Conservation (phyloP, 35 echinoderm and acorn worm species). For the Amphiura filiformis region DNA sequence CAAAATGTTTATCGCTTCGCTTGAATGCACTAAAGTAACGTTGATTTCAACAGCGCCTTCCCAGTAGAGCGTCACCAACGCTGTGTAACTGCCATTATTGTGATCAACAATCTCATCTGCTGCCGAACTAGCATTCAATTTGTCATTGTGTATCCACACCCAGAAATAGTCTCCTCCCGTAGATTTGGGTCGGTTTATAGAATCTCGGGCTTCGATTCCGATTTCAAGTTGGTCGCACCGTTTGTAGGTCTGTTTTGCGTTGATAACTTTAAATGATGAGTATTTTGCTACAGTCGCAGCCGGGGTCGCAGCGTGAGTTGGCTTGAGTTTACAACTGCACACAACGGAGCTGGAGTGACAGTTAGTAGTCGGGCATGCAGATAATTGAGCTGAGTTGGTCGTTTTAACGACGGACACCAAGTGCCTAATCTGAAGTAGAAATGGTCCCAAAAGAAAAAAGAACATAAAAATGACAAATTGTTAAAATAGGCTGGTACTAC, state of each 20-base stretch:
- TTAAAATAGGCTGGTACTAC: no score
- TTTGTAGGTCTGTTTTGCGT: neutral
- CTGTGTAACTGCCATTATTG: conserved; percentile 1
- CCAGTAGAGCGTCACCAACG: conserved; percentile 2
- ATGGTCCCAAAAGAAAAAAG: no score
- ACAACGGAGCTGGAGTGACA: no score
- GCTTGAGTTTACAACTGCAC: no score
- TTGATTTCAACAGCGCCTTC: neutral
- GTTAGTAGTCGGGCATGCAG: no score
- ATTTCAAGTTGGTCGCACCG: neutral
- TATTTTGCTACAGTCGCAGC: neutral
- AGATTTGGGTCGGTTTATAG: neutral
- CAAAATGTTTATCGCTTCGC: neutral
- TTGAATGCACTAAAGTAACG: neutral
- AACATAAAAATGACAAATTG: no score
- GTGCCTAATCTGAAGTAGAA: no score
- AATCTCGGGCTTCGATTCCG: neutral
- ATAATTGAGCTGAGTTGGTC: no score
- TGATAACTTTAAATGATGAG: neutral
- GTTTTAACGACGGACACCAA: no score
- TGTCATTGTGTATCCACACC: neutral
- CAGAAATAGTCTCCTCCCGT: conserved; percentile 1
- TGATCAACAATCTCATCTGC: conserved; percentile 24
- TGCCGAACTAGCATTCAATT: neutral
- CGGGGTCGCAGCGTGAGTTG: no score